A percentile compares a stretch with the other conserved stretches of the same genome.
Conservation (phyloP, 2,113 vertebrate species). For the Ptilorrhoa leucosticta region DNA sequence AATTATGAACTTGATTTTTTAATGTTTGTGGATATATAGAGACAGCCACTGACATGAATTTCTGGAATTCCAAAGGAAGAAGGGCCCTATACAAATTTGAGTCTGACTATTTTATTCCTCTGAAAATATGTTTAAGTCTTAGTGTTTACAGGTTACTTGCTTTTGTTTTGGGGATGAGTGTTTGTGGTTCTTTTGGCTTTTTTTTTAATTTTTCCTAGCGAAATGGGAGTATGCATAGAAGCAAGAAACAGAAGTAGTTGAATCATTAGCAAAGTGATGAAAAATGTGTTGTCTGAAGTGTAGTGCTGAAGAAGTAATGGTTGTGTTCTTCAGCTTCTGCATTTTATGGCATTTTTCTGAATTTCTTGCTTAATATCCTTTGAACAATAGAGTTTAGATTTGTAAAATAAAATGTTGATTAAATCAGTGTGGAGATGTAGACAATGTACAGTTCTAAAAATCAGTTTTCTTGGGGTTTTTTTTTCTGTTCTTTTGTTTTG, state of each 20-base stretch:
- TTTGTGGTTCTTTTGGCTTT: not conserved
- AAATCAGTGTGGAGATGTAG: not conserved
- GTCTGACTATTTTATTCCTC: not conserved
- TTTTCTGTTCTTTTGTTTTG: not conserved
- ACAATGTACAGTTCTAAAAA: not conserved
- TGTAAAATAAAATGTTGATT: not conserved
- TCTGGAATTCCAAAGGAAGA: not conserved
- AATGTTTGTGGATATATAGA: not conserved
- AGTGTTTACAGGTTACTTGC: not conserved
- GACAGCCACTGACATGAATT: not conserved
- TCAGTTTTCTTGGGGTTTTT: not conserved
- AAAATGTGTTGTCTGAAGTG: not conserved
- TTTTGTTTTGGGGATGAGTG: not conserved
- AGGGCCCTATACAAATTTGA: not conserved
- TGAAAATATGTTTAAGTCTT: not conserved
- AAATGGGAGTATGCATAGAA: not conserved
- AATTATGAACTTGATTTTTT: not conserved
- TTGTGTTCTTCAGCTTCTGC: not conserved
- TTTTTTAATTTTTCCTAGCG: accelerated
- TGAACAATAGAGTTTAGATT: not conserved
- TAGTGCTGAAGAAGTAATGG: not conserved
- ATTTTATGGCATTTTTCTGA: not conserved
- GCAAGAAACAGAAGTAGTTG: not conserved
- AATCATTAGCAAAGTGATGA: not conserved
- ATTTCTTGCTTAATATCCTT: not conserved